Base-by-base conservation (phyloP, 2,113 vertebrate species). In the Crocuta crocuta region DNA sequence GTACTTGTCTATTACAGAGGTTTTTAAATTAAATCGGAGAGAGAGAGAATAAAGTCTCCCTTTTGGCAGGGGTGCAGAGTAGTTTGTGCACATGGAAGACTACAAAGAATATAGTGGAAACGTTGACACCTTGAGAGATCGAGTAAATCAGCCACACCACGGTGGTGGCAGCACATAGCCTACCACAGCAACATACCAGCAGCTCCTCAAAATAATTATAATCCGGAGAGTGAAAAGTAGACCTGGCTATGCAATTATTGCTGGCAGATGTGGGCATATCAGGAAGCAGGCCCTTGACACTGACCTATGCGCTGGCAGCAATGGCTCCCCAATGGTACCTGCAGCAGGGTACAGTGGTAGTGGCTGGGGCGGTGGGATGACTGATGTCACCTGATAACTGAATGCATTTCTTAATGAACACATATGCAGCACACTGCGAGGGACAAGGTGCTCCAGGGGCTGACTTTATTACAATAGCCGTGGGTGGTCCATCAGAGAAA, bases 381-480 rank as follows among this genome's bases (percentile, higher is more conserved):
- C 39, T 48, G 10, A 74, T 21, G 16, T 35, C 48, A 55, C 35
- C 43, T 21, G 19, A 70, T n/a, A 66, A 68, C 23, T 12, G 66
- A 85, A 82, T 53, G 6, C 10, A 17, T 39, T 43, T 63, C 48
- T 63, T 91, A 85, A 85, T 33, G 58, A 73, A n/a, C 31, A 61
- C 45, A 24, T 23, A 53, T 55, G 24, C 19, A 61, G 86, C 55
- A 61, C 2, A 39, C 1, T 10, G n/a, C 10, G 61, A 70, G 23
- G 65, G 28, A 79, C 7, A n/a, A 31, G n/a, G 4, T 88, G 19
- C 26, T 50, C 0, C 19, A 39, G 65, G 33, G 16, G 12, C n/a
- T 93, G 79, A 91, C 70, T 83, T 78, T 35, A 96, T 58, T 70
- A 82, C 26, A 68, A 79, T 2, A 89, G 26, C 74, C 70, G 4